These are phyloP conservation scores for Saxidomus purpurata DNA, from an alignment of 1,140 invertebrate genomes.

Conservation along the genomic window DNA sequence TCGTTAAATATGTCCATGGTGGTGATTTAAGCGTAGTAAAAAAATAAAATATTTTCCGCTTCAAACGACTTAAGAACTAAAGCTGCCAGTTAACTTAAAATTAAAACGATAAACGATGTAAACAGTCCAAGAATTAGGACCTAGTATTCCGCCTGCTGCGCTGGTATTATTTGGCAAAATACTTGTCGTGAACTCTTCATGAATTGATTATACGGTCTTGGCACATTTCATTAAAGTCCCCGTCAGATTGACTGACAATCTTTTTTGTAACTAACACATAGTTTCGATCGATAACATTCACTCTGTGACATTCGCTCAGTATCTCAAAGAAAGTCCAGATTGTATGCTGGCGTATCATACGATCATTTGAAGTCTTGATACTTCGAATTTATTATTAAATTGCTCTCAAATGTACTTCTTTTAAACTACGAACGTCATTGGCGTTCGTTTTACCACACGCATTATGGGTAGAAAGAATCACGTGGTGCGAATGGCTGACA, in stretches of 20 bases:
- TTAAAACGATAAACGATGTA: not conserved
- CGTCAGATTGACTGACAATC: not conserved
- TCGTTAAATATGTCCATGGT: too few relatives aligned
- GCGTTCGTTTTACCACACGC: slow-evolving; percentile 35
- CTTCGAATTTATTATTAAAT: not conserved
- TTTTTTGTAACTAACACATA: slow-evolving; percentile 1
- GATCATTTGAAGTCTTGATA: slow-evolving; percentile 20
- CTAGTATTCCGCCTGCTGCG: not conserved
- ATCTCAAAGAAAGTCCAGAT: slow-evolving; percentile 10
- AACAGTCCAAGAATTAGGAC: not conserved
- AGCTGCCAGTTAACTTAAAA: too few relatives aligned
- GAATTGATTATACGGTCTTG: not conserved
- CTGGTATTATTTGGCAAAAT: not conserved
- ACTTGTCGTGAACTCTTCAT: not conserved
- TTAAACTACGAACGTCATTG: not conserved
- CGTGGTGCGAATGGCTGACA: slow-evolving; percentile 17
- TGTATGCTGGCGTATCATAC: not conserved
- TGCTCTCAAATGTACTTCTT: not conserved
- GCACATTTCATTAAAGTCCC: slow-evolving; percentile 17
- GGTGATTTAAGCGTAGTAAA: too few relatives aligned
- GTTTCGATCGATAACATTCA: slow-evolving; percentile 29
- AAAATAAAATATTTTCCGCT: too few relatives aligned
- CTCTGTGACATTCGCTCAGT: not conserved
- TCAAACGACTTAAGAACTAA: too few relatives aligned
- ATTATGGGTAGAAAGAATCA: slow-evolving; percentile 38